A percentile compares a stretch with the other conserved stretches of the same genome.
Conservation (phyloP, 2,113 vertebrate genomes). For the Grammomys dolichurus region DNA sequence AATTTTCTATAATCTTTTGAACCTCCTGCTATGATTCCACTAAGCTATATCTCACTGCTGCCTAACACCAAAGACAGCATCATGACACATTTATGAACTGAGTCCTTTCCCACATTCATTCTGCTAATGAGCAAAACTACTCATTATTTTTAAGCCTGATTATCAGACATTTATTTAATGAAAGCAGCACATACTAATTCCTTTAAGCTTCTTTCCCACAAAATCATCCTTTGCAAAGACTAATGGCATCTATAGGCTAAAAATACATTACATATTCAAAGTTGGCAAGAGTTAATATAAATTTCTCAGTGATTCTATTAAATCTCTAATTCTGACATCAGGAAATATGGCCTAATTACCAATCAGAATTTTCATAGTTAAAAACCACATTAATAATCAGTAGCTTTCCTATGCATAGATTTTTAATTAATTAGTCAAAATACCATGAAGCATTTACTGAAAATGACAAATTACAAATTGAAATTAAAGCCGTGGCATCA, state of each 20-base stretch:
- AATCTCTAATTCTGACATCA: constrained; percentile 23
- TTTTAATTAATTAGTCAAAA: constrained; percentile 55
- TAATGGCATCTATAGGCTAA: not conserved
- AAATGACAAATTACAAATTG: not conserved
- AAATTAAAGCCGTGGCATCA: not conserved
- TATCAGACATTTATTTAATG: constrained; percentile 63
- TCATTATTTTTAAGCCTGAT: constrained; percentile 67
- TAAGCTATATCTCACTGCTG: not conserved
- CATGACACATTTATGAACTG: constrained; percentile 62
- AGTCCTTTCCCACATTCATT: constrained; percentile 66
- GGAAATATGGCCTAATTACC: not conserved
- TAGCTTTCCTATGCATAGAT: not conserved
- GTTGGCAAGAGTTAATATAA: constrained; percentile 52
- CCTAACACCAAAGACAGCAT: constrained; percentile 15
- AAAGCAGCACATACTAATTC: not conserved
- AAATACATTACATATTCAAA: constrained; percentile 43
- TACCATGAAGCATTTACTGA: not conserved
- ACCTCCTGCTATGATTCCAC: constrained; percentile 43
- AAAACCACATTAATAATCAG: constrained; percentile 24
- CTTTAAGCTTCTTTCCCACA: constrained; percentile 57
- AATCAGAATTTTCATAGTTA: constrained; percentile 22
- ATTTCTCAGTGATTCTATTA: constrained; percentile 46
- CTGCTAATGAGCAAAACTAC: constrained; percentile 75
- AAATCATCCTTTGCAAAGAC: constrained; percentile 53
- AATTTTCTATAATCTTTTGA: constrained; percentile 71